phyloP scores from a whole-genome alignment of 2,797 vertebrate genomes.

The Gymnothorax javanicus region DNA sequence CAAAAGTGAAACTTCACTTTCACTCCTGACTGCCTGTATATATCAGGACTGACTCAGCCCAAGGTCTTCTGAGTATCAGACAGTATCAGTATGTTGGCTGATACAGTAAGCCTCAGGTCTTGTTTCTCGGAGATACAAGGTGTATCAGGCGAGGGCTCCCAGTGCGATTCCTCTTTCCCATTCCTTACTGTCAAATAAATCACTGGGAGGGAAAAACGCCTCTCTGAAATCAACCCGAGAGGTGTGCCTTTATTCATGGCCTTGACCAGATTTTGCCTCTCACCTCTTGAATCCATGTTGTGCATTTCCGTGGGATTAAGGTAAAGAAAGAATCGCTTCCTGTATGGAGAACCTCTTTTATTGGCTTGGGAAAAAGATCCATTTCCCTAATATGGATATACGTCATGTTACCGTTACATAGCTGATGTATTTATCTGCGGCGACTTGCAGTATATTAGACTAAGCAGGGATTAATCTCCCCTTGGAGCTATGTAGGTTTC shows the following conservation, averaged over 20 bases:
- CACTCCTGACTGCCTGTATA: background rate
- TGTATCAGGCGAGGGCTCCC: slow-evolving; percentile 19
- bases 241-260: slow-evolving; percentile 46
- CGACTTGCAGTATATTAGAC: too few species aligned
- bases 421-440: too few species aligned
- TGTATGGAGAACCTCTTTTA: too few species aligned
- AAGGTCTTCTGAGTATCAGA: background rate
- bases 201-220: slow-evolving; percentile 31
- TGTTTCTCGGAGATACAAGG: slow-evolving; percentile 55
- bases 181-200: slow-evolving; percentile 57
- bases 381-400: too few species aligned
- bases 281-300: background rate
- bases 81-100: background rate
- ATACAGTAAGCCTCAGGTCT: slow-evolving; percentile 32
- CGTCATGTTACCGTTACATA: too few species aligned
- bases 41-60: background rate
- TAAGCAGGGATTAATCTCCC: too few species aligned
- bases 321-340: too few species aligned
- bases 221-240: slow-evolving; percentile 44
- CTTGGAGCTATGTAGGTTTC: too few species aligned
- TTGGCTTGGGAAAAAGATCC: too few species aligned
- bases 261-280: slow-evolving; percentile 44
- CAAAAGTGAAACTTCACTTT: background rate
- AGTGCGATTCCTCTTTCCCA: slow-evolving; percentile 25
- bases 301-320: too few species aligned